Evolutionary conservation across 2,888 invertebrate genomes (phyloP).

Genomic region (Leptinotarsa haldemani): DNA sequence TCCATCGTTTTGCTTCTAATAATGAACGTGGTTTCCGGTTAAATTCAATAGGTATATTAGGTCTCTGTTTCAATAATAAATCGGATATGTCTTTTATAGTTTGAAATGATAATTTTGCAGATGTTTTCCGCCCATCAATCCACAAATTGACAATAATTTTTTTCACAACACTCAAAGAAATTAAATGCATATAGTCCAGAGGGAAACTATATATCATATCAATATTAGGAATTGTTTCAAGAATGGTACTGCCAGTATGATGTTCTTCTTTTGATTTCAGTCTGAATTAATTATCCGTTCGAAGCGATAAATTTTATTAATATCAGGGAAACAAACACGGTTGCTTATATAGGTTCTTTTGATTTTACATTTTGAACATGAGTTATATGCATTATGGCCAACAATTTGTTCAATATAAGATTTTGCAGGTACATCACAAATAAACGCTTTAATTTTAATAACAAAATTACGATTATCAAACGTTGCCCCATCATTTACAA

Average conservation of each 20-base stretch:
- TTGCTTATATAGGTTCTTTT: slow-evolving; percentile 18
- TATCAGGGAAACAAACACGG: slow-evolving; percentile 11
- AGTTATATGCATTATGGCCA: slow-evolving; percentile 22
- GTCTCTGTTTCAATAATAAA: slow-evolving; percentile 10
- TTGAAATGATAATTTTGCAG: slow-evolving; percentile 25
- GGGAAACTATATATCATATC: slow-evolving; percentile 21
- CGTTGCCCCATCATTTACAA: slow-evolving; percentile 15
- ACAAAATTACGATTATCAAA: background rate
- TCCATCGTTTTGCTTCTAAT: slow-evolving; percentile 24
- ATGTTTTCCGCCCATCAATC: slow-evolving; percentile 22
- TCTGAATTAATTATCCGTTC: slow-evolving; percentile 18
- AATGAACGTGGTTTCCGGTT: slow-evolving; percentile 26
- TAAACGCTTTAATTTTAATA: slow-evolving; percentile 26
- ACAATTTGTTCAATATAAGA: slow-evolving; percentile 11
- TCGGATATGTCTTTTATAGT: slow-evolving; percentile 16
- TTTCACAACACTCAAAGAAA: slow-evolving; percentile 31
- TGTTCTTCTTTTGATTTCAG: slow-evolving; percentile 8
- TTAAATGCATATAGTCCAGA: slow-evolving; percentile 35
- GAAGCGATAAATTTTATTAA: background rate
- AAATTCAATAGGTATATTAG: slow-evolving; percentile 27
- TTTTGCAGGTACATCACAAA: slow-evolving; percentile 25
- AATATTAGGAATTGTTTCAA: slow-evolving; percentile 17
- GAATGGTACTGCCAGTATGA: slow-evolving; percentile 18
- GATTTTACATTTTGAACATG: slow-evolving; percentile 18
- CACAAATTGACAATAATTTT: slow-evolving; percentile 16